Base-by-base conservation (phyloP, 2,888 invertebrate species). In the Gonocerus acuteangulatus region DNA sequence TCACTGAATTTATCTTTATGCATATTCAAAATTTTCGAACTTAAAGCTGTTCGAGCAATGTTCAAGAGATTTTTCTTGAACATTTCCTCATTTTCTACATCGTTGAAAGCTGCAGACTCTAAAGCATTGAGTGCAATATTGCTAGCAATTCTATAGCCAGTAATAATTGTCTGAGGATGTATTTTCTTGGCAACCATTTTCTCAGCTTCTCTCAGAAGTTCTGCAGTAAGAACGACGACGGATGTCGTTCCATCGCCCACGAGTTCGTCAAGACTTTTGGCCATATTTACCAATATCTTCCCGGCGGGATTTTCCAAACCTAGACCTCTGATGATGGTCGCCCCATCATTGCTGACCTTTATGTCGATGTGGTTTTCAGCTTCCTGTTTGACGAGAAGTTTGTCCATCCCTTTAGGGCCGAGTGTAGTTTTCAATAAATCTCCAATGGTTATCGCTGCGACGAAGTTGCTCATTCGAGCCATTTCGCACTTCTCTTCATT, bases 211-310 rank as follows among this genome's bases (percentile, higher is more conserved):
- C 89, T 85, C 19, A 99, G 78, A 54, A 99, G 76, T 76, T 99
- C 97, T 54, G 95, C 86, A 68, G 97, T 97, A 78, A 86, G 76
- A 39, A 95, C 97, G 60, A 96, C 94, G 0, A 99, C 99, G 1
- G 96, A 96, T 42, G 99, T 99, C 13, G 99, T 99, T 13, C 99
- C 99, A 82, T 99, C 99, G 47, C 99, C 99, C 62, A 99, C 97
- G 80, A 99, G 97, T 73, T 95, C 95, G 77, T 99, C 99, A 74
- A 99, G 99, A 1, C 95, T 95, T 76, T 91, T 89, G 11, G 97
- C 91, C 85, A 99, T 96, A 69, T 99, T 95, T 15, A 99, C 95
- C 56, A 99, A 80, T 71, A 99, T 92, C 77, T 99, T 99, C 0
- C 97, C 97, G 23, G 99, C 97, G 21, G 99, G 96, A 76, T 99